Evolutionary conservation across 2,113 vertebrate species (phyloP).

Genomic region (Marmota flaviventris): DNA sequence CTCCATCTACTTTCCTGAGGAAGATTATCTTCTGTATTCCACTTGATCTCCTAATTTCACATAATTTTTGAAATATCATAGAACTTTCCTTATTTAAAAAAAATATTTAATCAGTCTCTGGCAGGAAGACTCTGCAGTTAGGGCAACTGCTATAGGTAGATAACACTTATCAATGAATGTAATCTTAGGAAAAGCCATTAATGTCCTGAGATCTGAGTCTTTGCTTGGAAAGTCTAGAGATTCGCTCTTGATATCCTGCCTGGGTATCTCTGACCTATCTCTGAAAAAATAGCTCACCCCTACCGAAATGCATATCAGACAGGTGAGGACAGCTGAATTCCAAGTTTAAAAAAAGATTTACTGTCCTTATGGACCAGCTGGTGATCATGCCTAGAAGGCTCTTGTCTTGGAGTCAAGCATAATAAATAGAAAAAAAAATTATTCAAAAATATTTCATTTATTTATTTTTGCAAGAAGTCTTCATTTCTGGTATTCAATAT

Average conservation of each 20-base stretch:
- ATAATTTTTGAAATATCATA: slow-evolving; percentile 12
- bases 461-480: not conserved
- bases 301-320: not conserved
- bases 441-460: not conserved
- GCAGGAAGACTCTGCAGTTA: not conserved
- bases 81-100: not conserved
- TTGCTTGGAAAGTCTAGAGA: not conserved
- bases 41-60: not conserved
- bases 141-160: not conserved
- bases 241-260: not conserved
- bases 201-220: not conserved
- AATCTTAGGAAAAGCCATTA: not conserved
- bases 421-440: not conserved
- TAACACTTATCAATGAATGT: not conserved
- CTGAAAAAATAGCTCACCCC: not conserved
- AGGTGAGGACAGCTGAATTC: not conserved
- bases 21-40: not conserved
- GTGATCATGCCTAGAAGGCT: not conserved
- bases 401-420: not conserved
- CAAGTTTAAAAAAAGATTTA: not conserved
- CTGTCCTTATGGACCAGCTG: not conserved
- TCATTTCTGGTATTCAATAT: not conserved
- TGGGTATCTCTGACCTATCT: not conserved
- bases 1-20: not conserved
- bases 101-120: not conserved